Percentiles rank a stretch among this genome's conserved stretches.
phyloP scores from a whole-genome alignment of 2,797 vertebrate species.

The Erethizon dorsatum region DNA sequence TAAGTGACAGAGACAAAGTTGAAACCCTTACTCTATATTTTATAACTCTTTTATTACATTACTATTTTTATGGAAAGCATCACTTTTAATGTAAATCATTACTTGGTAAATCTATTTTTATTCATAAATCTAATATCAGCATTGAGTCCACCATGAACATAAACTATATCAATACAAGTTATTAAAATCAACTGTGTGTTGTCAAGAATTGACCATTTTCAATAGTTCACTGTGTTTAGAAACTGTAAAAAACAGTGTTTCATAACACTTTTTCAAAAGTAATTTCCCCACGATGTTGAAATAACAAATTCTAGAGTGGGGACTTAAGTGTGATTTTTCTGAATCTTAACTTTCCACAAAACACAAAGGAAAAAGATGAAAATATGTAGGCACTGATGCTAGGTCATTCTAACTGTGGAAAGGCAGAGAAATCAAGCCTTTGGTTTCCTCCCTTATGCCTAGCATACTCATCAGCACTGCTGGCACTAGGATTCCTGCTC shows the following conservation, averaged over 20 bases:
- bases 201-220: neutral
- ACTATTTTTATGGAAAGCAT: neutral
- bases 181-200: neutral
- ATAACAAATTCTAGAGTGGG: neutral
- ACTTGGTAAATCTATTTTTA: neutral
- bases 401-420: neutral
- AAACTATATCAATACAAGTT: neutral
- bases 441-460: neutral
- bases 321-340: neutral
- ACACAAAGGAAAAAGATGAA: neutral
- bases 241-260: neutral
- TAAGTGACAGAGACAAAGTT: neutral
- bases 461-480: neutral
- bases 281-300: neutral
- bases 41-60: neutral
- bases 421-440: neutral
- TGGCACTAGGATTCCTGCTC: neutral
- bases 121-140: conserved; percentile 16
- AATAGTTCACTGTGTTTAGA: neutral
- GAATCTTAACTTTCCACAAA: neutral
- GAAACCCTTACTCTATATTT: neutral
- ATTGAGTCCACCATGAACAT: neutral
- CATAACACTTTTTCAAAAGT: neutral
- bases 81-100: neutral
- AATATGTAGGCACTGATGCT: neutral